phyloP scores from a whole-genome alignment of 1,140 invertebrate genomes.

The Caerostris darwini region DNA sequence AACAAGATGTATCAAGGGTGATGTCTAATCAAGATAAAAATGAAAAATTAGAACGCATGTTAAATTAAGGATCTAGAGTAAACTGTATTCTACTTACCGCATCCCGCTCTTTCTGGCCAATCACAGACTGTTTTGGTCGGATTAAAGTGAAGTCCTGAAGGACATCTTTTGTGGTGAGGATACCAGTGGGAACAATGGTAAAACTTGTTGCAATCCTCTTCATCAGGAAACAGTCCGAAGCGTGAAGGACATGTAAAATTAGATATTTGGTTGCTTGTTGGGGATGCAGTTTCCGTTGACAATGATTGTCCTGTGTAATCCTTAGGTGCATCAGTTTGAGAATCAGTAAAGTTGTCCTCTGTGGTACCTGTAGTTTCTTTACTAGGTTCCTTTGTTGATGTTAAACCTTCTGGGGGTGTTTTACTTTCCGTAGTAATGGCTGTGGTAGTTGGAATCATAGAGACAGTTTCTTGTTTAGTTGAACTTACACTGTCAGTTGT shows the following conservation, averaged over 20 bases:
- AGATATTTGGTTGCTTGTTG: background rate
- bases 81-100: constrained; percentile 60
- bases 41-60: too few species aligned
- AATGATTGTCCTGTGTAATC: background rate
- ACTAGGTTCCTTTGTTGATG: too few species aligned
- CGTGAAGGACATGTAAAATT: constrained; percentile 21
- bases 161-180: constrained; percentile 79
- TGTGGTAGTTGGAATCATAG: too few species aligned
- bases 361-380: too few species aligned
- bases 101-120: constrained; percentile 78
- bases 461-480: too few species aligned
- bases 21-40: too few species aligned
- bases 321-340: background rate
- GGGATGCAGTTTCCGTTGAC: background rate
- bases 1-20: too few species aligned
- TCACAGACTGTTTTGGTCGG: constrained; percentile 79
- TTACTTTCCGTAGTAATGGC: too few species aligned
- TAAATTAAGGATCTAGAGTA: too few species aligned
- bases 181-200: constrained; percentile 79
- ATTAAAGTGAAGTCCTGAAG: constrained; percentile 79
- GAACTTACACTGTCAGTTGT: too few species aligned
- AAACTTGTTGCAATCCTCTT: constrained; percentile 76
- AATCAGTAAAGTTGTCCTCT: too few species aligned
- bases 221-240: constrained; percentile 52
- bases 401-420: too few species aligned